Conservation (phyloP, 30 jellyfish, hydroid and myxozoan species). For the Aurelia sp. region DNA sequence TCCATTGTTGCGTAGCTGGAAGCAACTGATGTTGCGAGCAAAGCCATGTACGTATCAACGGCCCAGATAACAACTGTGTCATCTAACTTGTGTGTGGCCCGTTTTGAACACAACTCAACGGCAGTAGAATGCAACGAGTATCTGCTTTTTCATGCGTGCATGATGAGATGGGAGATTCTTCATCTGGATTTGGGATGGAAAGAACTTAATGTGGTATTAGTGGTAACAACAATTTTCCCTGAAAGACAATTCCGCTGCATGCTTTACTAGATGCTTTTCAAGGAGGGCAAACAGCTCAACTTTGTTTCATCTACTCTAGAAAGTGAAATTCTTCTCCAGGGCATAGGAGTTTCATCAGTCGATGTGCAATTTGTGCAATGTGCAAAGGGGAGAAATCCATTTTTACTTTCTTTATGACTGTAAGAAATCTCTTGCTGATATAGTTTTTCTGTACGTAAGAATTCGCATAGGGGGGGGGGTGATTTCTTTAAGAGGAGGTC, state of each 20-base stretch:
- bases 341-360: not conserved
- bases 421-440: too few relatives aligned
- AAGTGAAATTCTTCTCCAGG: constrained; percentile 18
- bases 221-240: constrained; percentile 9
- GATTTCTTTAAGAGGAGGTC: too few relatives aligned
- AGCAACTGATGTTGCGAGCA: not conserved
- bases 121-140: constrained; percentile 17
- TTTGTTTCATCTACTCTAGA: constrained; percentile 31
- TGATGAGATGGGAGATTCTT: constrained; percentile 6
- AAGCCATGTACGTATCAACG: not conserved
- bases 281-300: constrained; percentile 43
- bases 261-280: constrained; percentile 18
- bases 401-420: too few relatives aligned
- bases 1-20: not conserved
- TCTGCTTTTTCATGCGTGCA: constrained; percentile 49
- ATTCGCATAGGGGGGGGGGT: too few relatives aligned
- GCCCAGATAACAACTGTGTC: not conserved
- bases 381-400: too few relatives aligned
- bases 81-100: constrained; percentile 19
- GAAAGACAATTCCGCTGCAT: constrained; percentile 40
- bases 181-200: constrained; percentile 3
- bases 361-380: too few relatives aligned
- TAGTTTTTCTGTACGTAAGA: too few relatives aligned
- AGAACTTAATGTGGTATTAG: constrained; percentile 4
- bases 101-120: not conserved